Conservation (phyloP, 2,888 invertebrate species). For the Muschampia plurimacula region DNA sequence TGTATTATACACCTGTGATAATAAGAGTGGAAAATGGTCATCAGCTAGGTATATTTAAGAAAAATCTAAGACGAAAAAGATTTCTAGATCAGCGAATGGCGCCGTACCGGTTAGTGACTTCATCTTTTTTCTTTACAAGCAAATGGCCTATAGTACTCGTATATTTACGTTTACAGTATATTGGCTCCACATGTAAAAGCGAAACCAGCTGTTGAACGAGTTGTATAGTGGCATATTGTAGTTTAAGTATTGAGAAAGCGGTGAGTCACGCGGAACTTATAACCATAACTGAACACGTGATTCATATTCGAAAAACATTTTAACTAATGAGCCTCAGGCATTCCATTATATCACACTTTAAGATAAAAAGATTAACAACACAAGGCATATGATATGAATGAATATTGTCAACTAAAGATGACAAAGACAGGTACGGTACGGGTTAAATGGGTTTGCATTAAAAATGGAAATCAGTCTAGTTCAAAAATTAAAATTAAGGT, state of each 20-base stretch:
- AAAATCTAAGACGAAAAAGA: neutral
- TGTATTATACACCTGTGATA: neutral
- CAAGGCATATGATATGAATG: neutral
- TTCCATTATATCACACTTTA: conserved; percentile 13
- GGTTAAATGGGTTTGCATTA: too few species aligned
- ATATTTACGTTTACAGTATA: conserved; percentile 5
- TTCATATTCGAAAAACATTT: conserved; percentile 49
- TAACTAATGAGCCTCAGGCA: conserved; percentile 44
- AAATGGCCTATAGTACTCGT: neutral
- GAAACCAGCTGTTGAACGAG: conserved; percentile 48
- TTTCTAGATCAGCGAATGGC: conserved; percentile 21
- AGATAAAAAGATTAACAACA: neutral
- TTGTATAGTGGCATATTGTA: conserved; percentile 43
- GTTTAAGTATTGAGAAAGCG: conserved; percentile 68
- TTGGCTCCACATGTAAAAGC: conserved; percentile 45
- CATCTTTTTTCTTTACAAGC: conserved; percentile 20
- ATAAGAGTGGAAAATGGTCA: neutral
- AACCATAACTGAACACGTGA: conserved; percentile 52
- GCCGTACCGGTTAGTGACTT: conserved; percentile 16
- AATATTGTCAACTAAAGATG: neutral
- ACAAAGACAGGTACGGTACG: neutral
- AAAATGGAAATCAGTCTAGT: neutral
- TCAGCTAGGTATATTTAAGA: too few species aligned
- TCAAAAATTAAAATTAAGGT: neutral
- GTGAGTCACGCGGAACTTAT: conserved; percentile 69